Conservation (phyloP, 30 jellyfish, hydroid and myxozoan species). For the Nemopilema nomurai region DNA sequence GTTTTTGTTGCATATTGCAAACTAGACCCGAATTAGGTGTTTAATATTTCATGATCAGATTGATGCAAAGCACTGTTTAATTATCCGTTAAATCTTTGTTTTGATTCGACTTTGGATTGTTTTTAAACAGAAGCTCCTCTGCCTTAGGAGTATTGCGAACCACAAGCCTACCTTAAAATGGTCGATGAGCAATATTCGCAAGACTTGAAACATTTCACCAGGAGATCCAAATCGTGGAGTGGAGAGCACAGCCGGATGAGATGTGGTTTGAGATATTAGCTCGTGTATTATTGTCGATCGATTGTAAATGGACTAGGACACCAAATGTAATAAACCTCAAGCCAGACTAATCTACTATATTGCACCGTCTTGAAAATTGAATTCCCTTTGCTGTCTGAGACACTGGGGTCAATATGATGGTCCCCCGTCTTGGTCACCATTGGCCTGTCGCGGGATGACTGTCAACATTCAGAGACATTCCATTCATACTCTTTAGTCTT, state of each 20-base stretch:
- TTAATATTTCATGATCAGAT: not conserved
- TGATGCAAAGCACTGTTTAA: not conserved
- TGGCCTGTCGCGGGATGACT: not conserved
- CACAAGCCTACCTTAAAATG: constrained; percentile 81
- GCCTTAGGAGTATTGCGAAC: constrained; percentile 83
- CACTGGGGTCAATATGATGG: not conserved
- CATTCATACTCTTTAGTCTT: not conserved
- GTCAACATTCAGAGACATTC: not conserved
- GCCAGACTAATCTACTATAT: not conserved
- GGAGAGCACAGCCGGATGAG: constrained; percentile 77
- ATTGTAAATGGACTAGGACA: not conserved
- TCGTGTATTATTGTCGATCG: not conserved
- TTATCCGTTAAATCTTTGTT: not conserved
- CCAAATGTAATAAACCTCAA: not conserved
- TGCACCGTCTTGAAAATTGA: not conserved
- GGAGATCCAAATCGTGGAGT: constrained; percentile 96
- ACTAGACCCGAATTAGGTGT: too few species aligned
- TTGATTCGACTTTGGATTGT: not conserved
- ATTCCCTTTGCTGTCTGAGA: not conserved
- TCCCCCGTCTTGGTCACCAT: not conserved
- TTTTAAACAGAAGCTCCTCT: not conserved
- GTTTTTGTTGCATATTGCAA: too few species aligned
- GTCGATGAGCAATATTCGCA: constrained; percentile 72
- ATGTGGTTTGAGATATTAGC: constrained; percentile 84
- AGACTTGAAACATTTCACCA: constrained; percentile 75